phyloP scores from a whole-genome alignment of 1,140 invertebrate species.

The Caenorhabditis elegans region DNA sequence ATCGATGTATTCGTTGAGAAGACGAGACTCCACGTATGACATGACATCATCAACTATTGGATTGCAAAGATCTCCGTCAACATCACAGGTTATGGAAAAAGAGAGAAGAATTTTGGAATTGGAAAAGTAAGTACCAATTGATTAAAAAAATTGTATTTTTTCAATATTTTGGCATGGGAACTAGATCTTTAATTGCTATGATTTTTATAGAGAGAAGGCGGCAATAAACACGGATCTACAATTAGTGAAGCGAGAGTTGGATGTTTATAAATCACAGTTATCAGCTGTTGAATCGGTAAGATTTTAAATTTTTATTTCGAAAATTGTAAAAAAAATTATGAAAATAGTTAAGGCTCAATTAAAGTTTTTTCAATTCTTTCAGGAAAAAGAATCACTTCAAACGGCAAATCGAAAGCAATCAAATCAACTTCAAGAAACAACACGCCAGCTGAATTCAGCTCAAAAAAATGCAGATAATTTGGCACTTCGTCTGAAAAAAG shows the following conservation, averaged over 20 bases:
- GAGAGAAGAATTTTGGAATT: conserved; percentile 25
- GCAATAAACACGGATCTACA: conserved; percentile 51
- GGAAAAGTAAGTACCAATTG: not conserved
- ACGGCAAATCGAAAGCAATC: not conserved
- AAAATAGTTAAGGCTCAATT: not conserved
- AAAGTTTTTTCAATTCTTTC: not conserved
- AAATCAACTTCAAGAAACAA: conserved; percentile 6
- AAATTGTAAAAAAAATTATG: not conserved
- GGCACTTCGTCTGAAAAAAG: conserved; percentile 33
- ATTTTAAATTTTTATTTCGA: conserved; percentile 33
- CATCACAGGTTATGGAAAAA: conserved; percentile 37
- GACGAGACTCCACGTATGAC: conserved; percentile 28
- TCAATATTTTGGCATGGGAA: not conserved
- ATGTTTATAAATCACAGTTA: conserved; percentile 57
- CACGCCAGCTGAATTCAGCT: not conserved
- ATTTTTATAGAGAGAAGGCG: not conserved
- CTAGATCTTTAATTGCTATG: not conserved
- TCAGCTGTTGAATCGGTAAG: conserved; percentile 54
- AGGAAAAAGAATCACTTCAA: conserved; percentile 34
- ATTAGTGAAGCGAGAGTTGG: conserved; percentile 53
- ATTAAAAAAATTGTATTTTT: not conserved
- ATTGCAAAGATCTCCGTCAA: conserved; percentile 30
- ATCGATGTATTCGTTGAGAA: conserved; percentile 31
- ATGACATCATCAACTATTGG: not conserved
- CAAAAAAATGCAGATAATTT: conserved; percentile 35